Conservation (phyloP, 2,888 invertebrate genomes). For the Oscheius myriophilus region DNA sequence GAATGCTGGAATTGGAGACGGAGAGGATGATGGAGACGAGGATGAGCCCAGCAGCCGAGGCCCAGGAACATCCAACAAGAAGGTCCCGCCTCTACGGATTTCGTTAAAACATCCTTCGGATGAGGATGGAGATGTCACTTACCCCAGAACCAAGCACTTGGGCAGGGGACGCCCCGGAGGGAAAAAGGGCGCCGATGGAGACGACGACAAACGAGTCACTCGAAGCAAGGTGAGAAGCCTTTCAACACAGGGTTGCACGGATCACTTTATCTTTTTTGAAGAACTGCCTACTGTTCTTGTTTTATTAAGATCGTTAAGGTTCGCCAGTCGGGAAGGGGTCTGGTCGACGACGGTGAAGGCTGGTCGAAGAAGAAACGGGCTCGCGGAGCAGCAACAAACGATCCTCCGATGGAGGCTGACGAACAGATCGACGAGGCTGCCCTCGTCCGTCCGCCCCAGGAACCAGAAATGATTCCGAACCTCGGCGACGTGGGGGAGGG, state of each 20-base stretch:
- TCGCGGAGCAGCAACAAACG: slow-evolving; percentile 2
- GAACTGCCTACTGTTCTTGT: neutral
- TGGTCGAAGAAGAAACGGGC: slow-evolving; percentile 28
- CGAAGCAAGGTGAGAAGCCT: slow-evolving; percentile 25
- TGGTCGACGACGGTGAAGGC: slow-evolving; percentile 28
- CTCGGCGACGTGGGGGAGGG: slow-evolving; percentile 14
- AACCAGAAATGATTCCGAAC: slow-evolving; percentile 14
- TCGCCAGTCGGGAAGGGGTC: slow-evolving; percentile 19
- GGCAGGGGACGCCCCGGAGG: slow-evolving; percentile 8
- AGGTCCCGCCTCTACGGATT: slow-evolving; percentile 21
- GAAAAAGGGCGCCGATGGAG: slow-evolving; percentile 11
- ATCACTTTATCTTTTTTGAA: neutral
- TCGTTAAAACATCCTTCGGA: slow-evolving; percentile 22
- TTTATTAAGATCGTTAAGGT: slow-evolving; percentile 15
- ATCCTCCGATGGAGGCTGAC: neutral
- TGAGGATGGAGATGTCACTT: slow-evolving; percentile 14
- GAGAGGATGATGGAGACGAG: slow-evolving; percentile 9
- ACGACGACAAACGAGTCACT: slow-evolving; percentile 23
- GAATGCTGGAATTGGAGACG: neutral
- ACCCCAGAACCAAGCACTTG: neutral
- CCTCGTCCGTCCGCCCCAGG: neutral
- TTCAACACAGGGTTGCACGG: neutral
- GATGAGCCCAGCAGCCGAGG: too few species aligned
- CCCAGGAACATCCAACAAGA: too few species aligned
- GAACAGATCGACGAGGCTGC: neutral